A percentile compares a stretch with the other conserved stretches of the same genome.
Evolutionary conservation across 2,113 vertebrate genomes (phyloP).

Genomic region (Anthoscopus minutus): DNA sequence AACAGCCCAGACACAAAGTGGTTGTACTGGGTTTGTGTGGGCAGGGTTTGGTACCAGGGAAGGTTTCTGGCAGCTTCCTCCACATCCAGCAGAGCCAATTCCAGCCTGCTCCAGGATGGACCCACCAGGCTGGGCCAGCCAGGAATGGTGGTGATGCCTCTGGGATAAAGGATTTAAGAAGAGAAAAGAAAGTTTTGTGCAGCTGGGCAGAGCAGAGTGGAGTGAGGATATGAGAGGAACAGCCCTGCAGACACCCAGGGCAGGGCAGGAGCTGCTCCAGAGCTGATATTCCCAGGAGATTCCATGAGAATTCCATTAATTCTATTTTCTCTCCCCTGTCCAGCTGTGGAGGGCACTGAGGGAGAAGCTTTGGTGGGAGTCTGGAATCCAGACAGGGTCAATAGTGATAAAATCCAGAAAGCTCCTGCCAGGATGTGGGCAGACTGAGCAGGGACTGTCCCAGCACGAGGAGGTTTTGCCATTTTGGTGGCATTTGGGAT

Average conservation of each 20-base stretch:
- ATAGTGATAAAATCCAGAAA: not conserved
- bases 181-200: too few relatives aligned
- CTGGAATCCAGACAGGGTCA: not conserved
- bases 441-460: not conserved
- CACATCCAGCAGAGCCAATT: not conserved
- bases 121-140: not conserved
- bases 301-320: not conserved
- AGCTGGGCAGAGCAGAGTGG: not conserved
- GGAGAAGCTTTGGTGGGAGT: not conserved
- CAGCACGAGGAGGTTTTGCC: not conserved
- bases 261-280: not conserved
- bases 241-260: not conserved
- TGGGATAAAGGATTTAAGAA: accelerated
- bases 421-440: not conserved
- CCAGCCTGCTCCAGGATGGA: not conserved
- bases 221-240: not conserved
- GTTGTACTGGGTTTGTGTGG: not conserved
- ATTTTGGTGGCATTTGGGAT: not conserved
- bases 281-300: not conserved
- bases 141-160: not conserved
- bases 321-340: not conserved
- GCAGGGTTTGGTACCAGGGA: not conserved
- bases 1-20: not conserved
- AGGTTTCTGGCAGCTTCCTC: not conserved
- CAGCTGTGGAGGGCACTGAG: not conserved